Evolutionary conservation across 2,113 vertebrate species (phyloP), one percentile per base, ranked within the genome.

Genomic region (Furnarius figulus): DNA sequence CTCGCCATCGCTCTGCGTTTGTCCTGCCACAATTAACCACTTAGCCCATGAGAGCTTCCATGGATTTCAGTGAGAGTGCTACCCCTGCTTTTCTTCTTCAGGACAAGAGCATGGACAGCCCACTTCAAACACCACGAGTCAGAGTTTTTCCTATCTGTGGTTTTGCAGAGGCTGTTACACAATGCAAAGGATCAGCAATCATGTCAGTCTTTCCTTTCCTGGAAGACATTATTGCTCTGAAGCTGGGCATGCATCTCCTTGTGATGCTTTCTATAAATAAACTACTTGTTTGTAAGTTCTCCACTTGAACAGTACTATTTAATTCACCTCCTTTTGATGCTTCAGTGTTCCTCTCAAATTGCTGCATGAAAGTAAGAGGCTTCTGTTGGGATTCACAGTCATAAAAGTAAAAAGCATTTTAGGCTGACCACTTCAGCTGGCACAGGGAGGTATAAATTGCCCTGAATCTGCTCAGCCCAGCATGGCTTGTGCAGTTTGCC

Each of bases 241-340:
- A 95, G 85, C 85, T 56, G 85, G 46, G 65, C 58, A 35, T 61
- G 72, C 85, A 75, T 74, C 76, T 79, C 58, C 85, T 93, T 92
- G 56, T 78, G 83, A 44, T 71, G 76, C 70, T 96, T 95, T 90
- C 87, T 92, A 89, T 85, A 96, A 95, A 93, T 75, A 95, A 94
- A 83, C 83, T 24, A 33, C 86, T 91, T 93, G 78, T 93, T 96
- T 96, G 52, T 78, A 85, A 89, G 93, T 93, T 93, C 93, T 92
- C 46, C 81, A 72, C 92, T 94, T 93, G 90, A 97, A 89, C 75
- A 84, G 81, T 79, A 85, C 92, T 90, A 63, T 95, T 96, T 97
- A 96, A 93, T 96, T 95, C 44, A 20, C 84, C 72, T 93, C 74
- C 77, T 92, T 93, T 93, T 87, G 94, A 95, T 84, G 95, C 81